Evolutionary conservation across 92 coral and sea anemone genomes (phyloP).

Genomic region (Micromussa lordhowensis): DNA sequence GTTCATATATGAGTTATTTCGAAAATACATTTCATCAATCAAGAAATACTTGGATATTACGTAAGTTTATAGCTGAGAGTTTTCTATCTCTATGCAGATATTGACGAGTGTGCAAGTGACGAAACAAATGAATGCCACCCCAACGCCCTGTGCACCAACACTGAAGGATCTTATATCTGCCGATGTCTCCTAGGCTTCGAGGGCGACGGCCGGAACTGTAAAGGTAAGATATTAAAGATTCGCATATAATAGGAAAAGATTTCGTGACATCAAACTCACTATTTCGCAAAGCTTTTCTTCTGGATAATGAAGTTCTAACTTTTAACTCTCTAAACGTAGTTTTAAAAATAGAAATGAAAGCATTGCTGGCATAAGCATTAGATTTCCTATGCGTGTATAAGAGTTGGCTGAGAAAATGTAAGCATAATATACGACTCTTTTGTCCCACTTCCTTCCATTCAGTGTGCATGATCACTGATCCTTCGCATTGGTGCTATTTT

Average conservation of each 20-base stretch:
- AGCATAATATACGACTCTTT: neutral
- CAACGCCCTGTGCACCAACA: conserved; percentile 67
- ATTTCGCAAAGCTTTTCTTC: too few relatives aligned
- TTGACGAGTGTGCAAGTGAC: conserved; percentile 7
- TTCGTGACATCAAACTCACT: too few relatives aligned
- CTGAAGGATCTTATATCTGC: conserved; percentile 55
- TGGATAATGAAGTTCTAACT: too few relatives aligned
- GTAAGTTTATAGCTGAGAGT: neutral
- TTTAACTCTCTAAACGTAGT: too few relatives aligned
- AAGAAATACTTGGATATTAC: too few relatives aligned
- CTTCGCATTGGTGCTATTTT: neutral
- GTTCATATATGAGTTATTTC: too few relatives aligned
- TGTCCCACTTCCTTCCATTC: neutral
- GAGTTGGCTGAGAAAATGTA: too few relatives aligned
- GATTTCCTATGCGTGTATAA: too few relatives aligned
- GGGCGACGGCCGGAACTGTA: conserved; percentile 31
- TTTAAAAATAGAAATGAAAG: too few relatives aligned
- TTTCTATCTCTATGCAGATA: neutral
- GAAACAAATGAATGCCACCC: conserved; percentile 46
- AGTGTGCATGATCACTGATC: neutral
- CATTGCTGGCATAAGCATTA: too few relatives aligned
- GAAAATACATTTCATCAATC: too few relatives aligned
- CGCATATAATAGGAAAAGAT: too few relatives aligned
- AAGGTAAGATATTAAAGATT: neutral
- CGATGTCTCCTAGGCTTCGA: conserved; percentile 33